Evolutionary conservation across 1,140 invertebrate genomes (phyloP), one percentile per base, ranked within the genome.

Genomic region (Drosophila setifemur): DNA sequence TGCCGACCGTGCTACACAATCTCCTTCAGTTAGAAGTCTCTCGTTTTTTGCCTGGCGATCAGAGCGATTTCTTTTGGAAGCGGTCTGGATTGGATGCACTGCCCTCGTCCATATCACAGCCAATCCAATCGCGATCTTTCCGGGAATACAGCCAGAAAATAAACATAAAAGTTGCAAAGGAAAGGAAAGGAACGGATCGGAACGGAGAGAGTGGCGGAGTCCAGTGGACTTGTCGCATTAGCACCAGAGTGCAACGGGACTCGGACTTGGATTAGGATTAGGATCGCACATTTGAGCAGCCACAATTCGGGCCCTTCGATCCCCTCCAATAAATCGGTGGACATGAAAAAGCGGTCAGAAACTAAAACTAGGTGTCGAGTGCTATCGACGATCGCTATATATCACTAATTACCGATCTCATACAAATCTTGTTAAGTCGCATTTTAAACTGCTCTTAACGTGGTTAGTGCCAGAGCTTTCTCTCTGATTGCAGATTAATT

Each of bases 1-100:
- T 74, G 72, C 54, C 54, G 72, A 73, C 70, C 71, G 72, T 73
- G 69, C 69, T 71, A 70, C 64, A 72, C 69, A 68, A 69, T 69
- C 63, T 69, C 40, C 42, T 43, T 6, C 1, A 6, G 18, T 16
- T 31, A 11, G 14, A n/a, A n/a, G 11, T n/a, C 28, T 33, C 8
- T 14, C 7, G 8, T 33, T 48, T 25, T 45, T 11, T 1, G 4
- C 9, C 28, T 53, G 50, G 25, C 28, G 26, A 29, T 43, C 14
- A n/a, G 8, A 18, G 4, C 19, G 42, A 21, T 44, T 63, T n/a
- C 55, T 57, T n/a, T 14, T 57, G 26, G 40, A 63, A 63, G 60
- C 39, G 6, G 9, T 16, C 42, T 23, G 29, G 5, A 57, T 58
- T 52, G 23, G 35, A 33, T 16, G 7, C 19, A n/a, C n/a, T n/a